Evolutionary conservation across 2,888 invertebrate species (phyloP).

Genomic region (Scelioninae gen. 1): DNA sequence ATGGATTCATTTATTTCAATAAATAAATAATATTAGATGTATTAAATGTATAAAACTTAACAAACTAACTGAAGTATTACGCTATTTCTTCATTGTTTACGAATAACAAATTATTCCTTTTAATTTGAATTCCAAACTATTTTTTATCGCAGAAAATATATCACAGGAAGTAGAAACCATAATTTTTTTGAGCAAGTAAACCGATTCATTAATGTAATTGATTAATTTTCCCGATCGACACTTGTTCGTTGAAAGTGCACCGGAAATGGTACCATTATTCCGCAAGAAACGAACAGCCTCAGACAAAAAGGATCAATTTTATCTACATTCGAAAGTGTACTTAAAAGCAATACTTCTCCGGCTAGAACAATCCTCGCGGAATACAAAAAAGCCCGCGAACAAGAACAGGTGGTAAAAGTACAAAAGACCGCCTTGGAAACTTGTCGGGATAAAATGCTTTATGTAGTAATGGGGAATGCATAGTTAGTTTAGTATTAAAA

Average conservation of each 20-base stretch:
- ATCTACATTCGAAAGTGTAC: constrained; percentile 41
- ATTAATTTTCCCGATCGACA: constrained; percentile 26
- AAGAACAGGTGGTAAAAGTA: constrained; percentile 42
- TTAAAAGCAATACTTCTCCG: constrained; percentile 48
- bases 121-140: neutral
- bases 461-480: constrained; percentile 37
- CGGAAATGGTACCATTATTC: constrained; percentile 36
- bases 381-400: constrained; percentile 47
- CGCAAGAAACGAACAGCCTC: constrained; percentile 3
- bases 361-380: constrained; percentile 40
- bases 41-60: too few species aligned
- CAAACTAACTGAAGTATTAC: too few species aligned
- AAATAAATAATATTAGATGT: too few species aligned
- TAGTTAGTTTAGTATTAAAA: constrained; percentile 43
- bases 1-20: too few species aligned
- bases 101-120: neutral
- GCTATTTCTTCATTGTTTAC: too few species aligned
- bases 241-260: constrained; percentile 33
- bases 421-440: constrained; percentile 23
- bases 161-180: neutral
- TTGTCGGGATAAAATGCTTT: constrained; percentile 39
- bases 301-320: constrained; percentile 41
- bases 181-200: constrained; percentile 16
- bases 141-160: neutral
- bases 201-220: constrained; percentile 34